Conservation (phyloP, 1,140 invertebrate genomes). For the Zaprionus vittiger region DNA sequence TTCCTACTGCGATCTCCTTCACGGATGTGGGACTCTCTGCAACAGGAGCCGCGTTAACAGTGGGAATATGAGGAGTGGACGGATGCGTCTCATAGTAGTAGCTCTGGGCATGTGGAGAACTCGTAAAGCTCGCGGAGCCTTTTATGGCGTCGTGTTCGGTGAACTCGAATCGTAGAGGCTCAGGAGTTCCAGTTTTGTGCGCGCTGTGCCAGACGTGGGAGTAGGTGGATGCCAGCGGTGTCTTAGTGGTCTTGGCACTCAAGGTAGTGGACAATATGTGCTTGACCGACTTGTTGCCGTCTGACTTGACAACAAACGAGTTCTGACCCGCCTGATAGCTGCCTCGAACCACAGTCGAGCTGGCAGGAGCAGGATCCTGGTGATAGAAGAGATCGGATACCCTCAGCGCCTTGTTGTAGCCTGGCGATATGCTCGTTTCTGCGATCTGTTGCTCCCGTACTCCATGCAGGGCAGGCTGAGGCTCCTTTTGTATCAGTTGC, state of each 20-base stretch:
- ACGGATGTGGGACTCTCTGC: conserved; percentile 43
- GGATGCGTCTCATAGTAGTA: conserved; percentile 63
- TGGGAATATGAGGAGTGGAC: conserved; percentile 37
- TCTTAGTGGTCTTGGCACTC: conserved; percentile 42
- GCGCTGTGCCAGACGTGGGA: conserved; percentile 38
- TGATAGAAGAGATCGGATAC: conserved; percentile 76
- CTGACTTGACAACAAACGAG: conserved; percentile 75
- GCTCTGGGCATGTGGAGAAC: conserved; percentile 51
- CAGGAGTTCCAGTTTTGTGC: conserved; percentile 58
- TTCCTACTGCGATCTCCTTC: conserved; percentile 51
- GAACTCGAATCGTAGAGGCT: conserved; percentile 77
- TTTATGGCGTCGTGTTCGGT: conserved; percentile 75
- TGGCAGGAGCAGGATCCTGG: conserved; percentile 65
- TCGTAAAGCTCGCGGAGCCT: conserved; percentile 67
- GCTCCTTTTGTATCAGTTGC: conserved; percentile 21
- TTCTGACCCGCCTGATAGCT: conserved; percentile 77
- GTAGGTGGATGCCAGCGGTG: conserved; percentile 39
- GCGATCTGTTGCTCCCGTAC: conserved; percentile 16
- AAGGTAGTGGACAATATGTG: conserved; percentile 63
- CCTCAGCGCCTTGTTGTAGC: conserved; percentile 67
- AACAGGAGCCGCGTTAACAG: conserved; percentile 10
- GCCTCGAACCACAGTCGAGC: conserved; percentile 68
- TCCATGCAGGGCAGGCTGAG: conserved; percentile 12
- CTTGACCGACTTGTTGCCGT: conserved; percentile 78
- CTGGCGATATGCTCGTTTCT: conserved; percentile 55